Evolutionary conservation across 2,113 vertebrate species (phyloP).

Genomic region (Xiphophorus maculatus): DNA sequence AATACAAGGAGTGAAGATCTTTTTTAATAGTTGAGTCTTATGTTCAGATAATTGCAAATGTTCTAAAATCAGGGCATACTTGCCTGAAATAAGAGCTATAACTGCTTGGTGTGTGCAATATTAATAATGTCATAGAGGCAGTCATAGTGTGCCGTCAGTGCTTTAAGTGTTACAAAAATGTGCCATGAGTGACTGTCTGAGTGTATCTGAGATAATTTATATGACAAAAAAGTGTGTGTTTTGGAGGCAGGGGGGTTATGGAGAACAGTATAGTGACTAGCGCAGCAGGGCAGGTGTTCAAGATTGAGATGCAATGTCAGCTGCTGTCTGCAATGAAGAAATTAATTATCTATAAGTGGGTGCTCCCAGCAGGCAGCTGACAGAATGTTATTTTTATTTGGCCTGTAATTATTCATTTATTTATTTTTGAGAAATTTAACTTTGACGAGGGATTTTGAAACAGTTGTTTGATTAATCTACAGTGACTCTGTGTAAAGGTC

Average conservation of each 20-base stretch:
- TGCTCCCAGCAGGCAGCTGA: conserved; percentile 35
- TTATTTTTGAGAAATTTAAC: conserved; percentile 16
- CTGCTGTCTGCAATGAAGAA: conserved; percentile 48
- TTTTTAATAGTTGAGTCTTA: no score
- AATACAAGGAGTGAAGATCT: conserved; percentile 63
- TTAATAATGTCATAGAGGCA: background rate
- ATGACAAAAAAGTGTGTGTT: background rate
- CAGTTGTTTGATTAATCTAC: conserved; percentile 70
- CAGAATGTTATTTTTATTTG: conserved; percentile 35
- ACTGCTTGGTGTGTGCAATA: background rate
- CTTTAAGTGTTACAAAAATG: background rate
- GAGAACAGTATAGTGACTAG: conserved; percentile 13
- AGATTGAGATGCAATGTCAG: conserved; percentile 47
- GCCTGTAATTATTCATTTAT: conserved; percentile 28
- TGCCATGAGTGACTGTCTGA: background rate
- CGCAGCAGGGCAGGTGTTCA: conserved; percentile 21
- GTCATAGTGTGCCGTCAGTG: background rate
- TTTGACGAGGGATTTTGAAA: conserved; percentile 55
- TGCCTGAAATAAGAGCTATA: background rate
- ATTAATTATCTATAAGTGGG: conserved; percentile 43
- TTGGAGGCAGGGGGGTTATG: background rate
- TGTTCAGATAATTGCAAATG: no score
- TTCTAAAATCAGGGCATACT: background rate
- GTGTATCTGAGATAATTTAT: background rate
- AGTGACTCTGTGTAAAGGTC: conserved; percentile 44